phyloP scores from a whole-genome alignment of 1,140 invertebrate genomes.

The Coptotermes formosanus region DNA sequence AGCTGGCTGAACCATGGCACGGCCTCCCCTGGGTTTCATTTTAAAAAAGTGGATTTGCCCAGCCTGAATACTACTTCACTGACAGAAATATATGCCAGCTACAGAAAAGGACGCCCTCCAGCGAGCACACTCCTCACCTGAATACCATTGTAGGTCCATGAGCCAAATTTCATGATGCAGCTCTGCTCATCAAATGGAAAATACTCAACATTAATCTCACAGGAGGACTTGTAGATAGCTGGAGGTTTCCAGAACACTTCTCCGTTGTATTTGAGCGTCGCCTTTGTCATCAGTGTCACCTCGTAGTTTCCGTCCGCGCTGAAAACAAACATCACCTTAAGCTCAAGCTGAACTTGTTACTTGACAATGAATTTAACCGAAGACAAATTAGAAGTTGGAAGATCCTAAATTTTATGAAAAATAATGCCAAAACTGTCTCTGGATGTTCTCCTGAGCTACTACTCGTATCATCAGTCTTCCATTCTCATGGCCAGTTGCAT shows the following conservation, averaged over 20 bases:
- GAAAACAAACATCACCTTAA: slow-evolving; percentile 30
- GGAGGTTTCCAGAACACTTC: slow-evolving; percentile 97
- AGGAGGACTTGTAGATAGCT: slow-evolving; percentile 98
- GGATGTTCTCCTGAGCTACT: too few species aligned
- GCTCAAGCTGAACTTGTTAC: background rate
- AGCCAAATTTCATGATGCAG: slow-evolving; percentile 94
- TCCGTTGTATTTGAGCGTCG: slow-evolving; percentile 83
- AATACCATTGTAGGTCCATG: slow-evolving; percentile 90
- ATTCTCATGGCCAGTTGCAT: too few species aligned
- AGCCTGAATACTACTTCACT: background rate
- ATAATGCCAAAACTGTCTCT: too few species aligned
- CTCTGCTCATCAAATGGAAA: slow-evolving; percentile 94
- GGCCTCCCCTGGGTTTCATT: background rate
- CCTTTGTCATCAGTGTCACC: slow-evolving; percentile 96
- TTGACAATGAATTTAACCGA: too few species aligned
- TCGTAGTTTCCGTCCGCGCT: slow-evolving; percentile 97
- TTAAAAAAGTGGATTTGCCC: background rate
- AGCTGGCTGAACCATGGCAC: too few species aligned
- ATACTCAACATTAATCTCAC: slow-evolving; percentile 93
- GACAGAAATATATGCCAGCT: background rate
- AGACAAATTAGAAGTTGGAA: too few species aligned
- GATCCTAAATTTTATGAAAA: too few species aligned
- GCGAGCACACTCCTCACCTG: slow-evolving; percentile 58
- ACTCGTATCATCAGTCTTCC: too few species aligned
- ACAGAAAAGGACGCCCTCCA: too few species aligned